Evolutionary conservation across 2,888 invertebrate genomes (phyloP), one percentile per base, ranked within the genome.

Genomic region (Stomorhina lunata): DNA sequence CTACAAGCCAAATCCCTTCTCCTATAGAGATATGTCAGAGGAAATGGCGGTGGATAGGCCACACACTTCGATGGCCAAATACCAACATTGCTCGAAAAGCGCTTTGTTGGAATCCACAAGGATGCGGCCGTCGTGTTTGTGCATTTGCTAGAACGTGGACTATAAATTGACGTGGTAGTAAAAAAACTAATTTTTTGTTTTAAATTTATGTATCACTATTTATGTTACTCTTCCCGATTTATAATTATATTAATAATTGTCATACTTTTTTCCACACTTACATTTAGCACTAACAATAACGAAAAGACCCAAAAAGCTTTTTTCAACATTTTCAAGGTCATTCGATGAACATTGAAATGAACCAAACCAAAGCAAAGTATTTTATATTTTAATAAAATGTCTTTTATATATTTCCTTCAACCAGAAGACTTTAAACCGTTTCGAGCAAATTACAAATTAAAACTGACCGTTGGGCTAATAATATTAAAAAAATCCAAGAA

Each of bases 251-350:
- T n/a, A 29, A 4, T 4, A 4, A 55, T 48, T 17, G 22, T 22
- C 9, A 50, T 61, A 48, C 9, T 12, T 43, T 57, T 40, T 9
- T 32, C 12, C 20, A 32, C 45, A 76, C 82, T 75, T 82, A 82
- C 82, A 15, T 40, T 82, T 40, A 82, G 2, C 34, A 76, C 65
- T 59, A 65, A 9, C 32, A 75, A 45, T n/a, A 75, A 55, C 32
- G 63, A 69, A 59, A 40, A 59, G 59, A 45, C 59, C 75, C 65
- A 75, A 71, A 82, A n/a, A n/a, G n/a, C 59, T 71, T 75, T 78
- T 81, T 69, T 69, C 53, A 55, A 71, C 82, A 82, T 82, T 40
- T 75, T 82, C 57, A 12, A 82, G 82, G 82, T 76, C 75, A 82
- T 63, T 69, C 50, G 27, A n/a, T 50, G 53, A 69, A 57, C 79